Evolutionary conservation across 2,888 invertebrate species (phyloP), one percentile per base, ranked within the genome.

Genomic region (Melieria crassipennis): DNA sequence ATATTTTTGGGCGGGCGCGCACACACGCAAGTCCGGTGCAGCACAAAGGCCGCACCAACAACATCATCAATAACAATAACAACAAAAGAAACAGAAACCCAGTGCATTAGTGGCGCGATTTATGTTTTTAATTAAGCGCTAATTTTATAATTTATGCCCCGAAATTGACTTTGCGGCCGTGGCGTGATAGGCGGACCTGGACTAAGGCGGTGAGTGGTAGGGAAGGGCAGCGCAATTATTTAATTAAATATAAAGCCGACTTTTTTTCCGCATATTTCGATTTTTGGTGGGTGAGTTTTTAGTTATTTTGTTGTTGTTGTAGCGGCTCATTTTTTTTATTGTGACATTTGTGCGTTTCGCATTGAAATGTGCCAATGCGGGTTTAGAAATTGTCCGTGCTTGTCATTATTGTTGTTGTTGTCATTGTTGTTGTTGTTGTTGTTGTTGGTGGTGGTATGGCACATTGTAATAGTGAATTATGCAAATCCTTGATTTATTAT

Each of bases 51-150:
- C 30, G 30, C 30, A 30, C 1, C 30, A 30, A 30, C 30, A 30
- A 30, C 30, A 30, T 30, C 30, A 30, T 30, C 30, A 30, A 30
- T 30, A 30, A 30, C 30, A 30, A 30, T 30, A 30, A 30, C 30
- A 30, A 30, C 30, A 30, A 30, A 30, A 30, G 30, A 30, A 30
- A 30, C 30, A 3, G 30, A 30, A 30, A 30, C 2, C 30, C 30
- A 30, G 30, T 5, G 45, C 67, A 66, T 75, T 79, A 72, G 64
- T 69, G 78, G 57, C 73, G 65, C 75, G 72, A 78, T 76, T 81
- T 79, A 77, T 80, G 77, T 78, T 79, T 81, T 81, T 79, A 81
- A 81, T 81, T 79, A 81, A 81, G 81, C 79, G 79, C 81, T 81
- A 79, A 81, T 81, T 79, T 80, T 79, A 78, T 78, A 80, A 81